phyloP scores from a whole-genome alignment of 2,888 invertebrate genomes.

The Caenorhabditis japonica region DNA sequence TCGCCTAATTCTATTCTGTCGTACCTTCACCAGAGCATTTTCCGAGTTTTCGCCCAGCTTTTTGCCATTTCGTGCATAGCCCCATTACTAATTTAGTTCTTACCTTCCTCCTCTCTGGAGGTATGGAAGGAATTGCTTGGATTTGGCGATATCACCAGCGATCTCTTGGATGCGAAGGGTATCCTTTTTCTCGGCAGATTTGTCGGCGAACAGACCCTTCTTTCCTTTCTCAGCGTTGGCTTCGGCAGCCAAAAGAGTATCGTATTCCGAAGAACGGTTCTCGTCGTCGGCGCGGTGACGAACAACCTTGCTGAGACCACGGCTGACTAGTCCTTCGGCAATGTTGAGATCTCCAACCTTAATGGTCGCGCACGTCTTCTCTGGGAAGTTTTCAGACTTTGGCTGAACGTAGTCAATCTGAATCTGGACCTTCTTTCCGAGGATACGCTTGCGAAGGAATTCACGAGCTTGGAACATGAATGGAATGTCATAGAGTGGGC shows the following conservation, averaged over 20 bases:
- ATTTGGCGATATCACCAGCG: constrained; percentile 70
- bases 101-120: constrained; percentile 86
- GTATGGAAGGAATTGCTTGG: constrained; percentile 88
- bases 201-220: constrained; percentile 85
- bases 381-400: constrained; percentile 91
- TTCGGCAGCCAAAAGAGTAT: constrained; percentile 92
- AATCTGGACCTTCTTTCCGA: constrained; percentile 89
- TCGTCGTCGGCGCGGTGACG: constrained; percentile 91
- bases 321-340: constrained; percentile 84
- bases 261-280: constrained; percentile 87
- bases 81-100: background rate
- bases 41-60: too few relatives aligned
- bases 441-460: constrained; percentile 92
- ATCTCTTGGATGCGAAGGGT: constrained; percentile 69
- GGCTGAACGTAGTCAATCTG: constrained; percentile 96
- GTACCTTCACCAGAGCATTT: too few relatives aligned
- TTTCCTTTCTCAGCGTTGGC: constrained; percentile 89
- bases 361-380: constrained; percentile 94
- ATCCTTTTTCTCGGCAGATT: constrained; percentile 62
- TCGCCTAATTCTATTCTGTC: too few relatives aligned
- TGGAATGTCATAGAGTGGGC: constrained; percentile 96
- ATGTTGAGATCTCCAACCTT: constrained; percentile 84
- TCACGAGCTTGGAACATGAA: constrained; percentile 99
- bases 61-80: too few relatives aligned
- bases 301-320: constrained; percentile 92